Percentiles rank a stretch among this genome's conserved stretches.
Evolutionary conservation across 1,140 invertebrate species (phyloP).

Genomic region (Solen grandis): DNA sequence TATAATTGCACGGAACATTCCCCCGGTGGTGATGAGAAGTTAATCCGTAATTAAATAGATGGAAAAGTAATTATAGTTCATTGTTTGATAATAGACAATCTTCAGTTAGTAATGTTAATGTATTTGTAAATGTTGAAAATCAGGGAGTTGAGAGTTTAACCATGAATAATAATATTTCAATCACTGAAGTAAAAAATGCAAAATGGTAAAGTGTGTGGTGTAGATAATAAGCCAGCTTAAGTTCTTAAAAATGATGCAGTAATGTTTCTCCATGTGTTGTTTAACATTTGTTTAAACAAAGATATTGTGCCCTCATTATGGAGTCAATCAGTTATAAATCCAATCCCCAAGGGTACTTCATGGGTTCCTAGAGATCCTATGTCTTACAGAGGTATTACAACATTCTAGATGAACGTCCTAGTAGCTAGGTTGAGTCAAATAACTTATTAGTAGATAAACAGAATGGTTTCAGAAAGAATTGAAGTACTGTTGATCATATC

Average conservation of each 20-base stretch:
- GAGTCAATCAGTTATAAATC: conserved; percentile 11
- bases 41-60: too few relatives aligned
- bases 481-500: too few relatives aligned
- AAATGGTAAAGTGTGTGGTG: conserved; percentile 8
- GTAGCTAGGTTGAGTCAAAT: not conserved
- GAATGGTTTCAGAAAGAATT: too few relatives aligned
- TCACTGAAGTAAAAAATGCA: not conserved
- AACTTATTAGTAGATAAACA: too few relatives aligned
- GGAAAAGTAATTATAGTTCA: too few relatives aligned
- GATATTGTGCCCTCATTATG: not conserved
- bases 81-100: too few relatives aligned
- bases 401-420: not conserved
- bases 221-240: conserved; percentile 5
- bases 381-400: conserved; percentile 17
- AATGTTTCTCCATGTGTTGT: not conserved
- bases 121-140: not conserved
- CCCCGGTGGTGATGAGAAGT: too few relatives aligned
- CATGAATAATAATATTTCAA: not conserved
- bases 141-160: not conserved
- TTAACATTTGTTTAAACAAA: not conserved
- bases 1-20: too few relatives aligned
- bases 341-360: conserved; percentile 8
- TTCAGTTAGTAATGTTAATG: conserved; percentile 4
- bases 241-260: not conserved
- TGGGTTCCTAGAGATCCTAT: not conserved